Evolutionary conservation across 2,113 vertebrate species (phyloP), one percentile per base, ranked within the genome.

Genomic region (Herpetotheres cachinnans): DNA sequence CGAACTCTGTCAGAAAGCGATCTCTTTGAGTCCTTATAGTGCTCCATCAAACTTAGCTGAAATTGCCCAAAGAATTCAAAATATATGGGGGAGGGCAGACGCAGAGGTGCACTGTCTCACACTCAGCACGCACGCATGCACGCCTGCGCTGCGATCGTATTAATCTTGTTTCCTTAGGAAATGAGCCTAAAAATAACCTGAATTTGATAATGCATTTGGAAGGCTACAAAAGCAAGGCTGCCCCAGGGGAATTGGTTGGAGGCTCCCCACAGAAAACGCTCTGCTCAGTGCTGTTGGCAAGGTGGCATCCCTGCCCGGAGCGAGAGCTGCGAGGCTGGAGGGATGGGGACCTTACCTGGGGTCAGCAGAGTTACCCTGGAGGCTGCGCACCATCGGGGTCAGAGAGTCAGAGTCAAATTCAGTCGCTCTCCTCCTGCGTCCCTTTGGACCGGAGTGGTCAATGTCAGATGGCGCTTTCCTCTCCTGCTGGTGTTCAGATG

Each of bases 91-190:
- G 59, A 81, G 19, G 18, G 44, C 44, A 52, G 32, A 29, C 4
- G 17, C 44, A 42, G 67, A 29, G 67, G 49, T 36, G 20, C 40
- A 2, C 36, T 12, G 18, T 12, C 49, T 59, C 62, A 6, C 58
- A 36, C 73, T 12, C 21, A 40, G 46, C 63, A 32, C 3, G 3
- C 79, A n/a, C 9, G 4, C 38, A 11, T 16, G 69, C 8, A 6
- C 67, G 78, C 50, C 66, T 50, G 30, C 1, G 2, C 49, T 65
- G 38, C 16, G 2, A 44, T 55, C 7, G 0, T 17, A 50, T 62
- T 79, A n/a, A 73, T 69, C 66, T 69, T 21, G 34, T 79, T 88
- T 73, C 46, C 46, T 92, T 49, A 70, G 86, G 58, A 76, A 92
- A 71, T 2, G 5, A 82, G 46, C 49, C 72, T 42, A 69, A 87